Percentiles rank a stretch among this genome's conserved stretches.
Conservation (phyloP, 35 echinoderm and acorn worm genomes). For the Stichopus chloronotus region DNA sequence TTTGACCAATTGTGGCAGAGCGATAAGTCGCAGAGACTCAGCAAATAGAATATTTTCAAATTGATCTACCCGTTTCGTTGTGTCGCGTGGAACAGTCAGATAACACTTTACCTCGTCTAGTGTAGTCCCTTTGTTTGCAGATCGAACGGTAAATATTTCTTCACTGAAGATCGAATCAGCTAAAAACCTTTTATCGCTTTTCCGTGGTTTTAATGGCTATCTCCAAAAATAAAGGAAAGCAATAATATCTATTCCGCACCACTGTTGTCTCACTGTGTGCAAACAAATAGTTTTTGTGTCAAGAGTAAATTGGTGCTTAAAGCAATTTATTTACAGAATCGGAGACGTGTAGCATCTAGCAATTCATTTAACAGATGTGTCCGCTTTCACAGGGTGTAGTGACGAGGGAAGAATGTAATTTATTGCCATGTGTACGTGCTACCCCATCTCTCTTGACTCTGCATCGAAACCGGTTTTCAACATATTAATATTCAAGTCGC, state of each 20-base stretch:
- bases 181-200: conserved; percentile 54
- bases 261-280: conserved; percentile 55
- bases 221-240: conserved; percentile 48
- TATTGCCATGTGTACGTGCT: conserved; percentile 55
- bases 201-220: conserved; percentile 52
- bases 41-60: conserved; percentile 49
- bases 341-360: conserved; percentile 55
- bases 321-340: conserved; percentile 56
- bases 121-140: conserved; percentile 34
- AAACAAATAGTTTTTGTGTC: conserved; percentile 63
- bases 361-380: conserved; percentile 59
- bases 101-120: conserved; percentile 30
- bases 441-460: conserved; percentile 18
- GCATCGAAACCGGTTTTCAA: conserved; percentile 24
- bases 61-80: conserved; percentile 36
- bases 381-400: conserved; percentile 26
- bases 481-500: conserved; percentile 50
- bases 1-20: conserved; percentile 41
- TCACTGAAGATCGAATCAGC: conserved; percentile 41
- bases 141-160: conserved; percentile 62
- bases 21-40: conserved; percentile 13
- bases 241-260: conserved; percentile 60
- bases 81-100: conserved; percentile 45
- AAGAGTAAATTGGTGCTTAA: conserved; percentile 61
- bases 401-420: conserved; percentile 49